Percentiles rank a stretch among this genome's conserved stretches.
Conservation (phyloP, 2,113 vertebrate species). For the Carettochelys insculpta region DNA sequence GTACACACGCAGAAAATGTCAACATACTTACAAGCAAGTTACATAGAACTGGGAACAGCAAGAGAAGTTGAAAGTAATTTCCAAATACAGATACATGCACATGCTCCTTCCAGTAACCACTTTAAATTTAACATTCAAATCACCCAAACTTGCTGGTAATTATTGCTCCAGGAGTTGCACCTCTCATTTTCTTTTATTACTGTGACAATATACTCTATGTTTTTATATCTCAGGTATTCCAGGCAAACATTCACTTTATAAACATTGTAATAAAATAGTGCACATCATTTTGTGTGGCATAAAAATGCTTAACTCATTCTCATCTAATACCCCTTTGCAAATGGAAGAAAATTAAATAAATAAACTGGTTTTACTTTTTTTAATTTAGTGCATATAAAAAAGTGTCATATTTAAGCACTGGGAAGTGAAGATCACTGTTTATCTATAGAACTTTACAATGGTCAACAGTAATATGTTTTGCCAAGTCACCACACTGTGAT, state of each 20-base stretch:
- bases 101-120: neutral
- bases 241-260: neutral
- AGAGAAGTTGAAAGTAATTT: neutral
- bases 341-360: neutral
- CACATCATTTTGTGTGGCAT: neutral
- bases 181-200: neutral
- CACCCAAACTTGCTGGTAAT: neutral
- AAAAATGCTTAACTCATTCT: neutral
- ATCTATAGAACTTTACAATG: neutral
- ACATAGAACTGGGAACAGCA: conserved; percentile 36
- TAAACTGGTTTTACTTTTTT: neutral
- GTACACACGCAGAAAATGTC: neutral
- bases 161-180: neutral
- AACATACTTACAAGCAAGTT: conserved; percentile 36
- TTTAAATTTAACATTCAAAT: neutral
- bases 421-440: neutral
- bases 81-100: neutral
- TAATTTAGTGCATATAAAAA: neutral
- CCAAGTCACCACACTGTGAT: neutral
- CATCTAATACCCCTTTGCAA: neutral
- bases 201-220: neutral
- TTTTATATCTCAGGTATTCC: neutral
- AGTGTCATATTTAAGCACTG: neutral
- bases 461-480: neutral
- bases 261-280: neutral